phyloP scores from a whole-genome alignment of 2,797 vertebrate genomes.

The Allobates femoralis region DNA sequence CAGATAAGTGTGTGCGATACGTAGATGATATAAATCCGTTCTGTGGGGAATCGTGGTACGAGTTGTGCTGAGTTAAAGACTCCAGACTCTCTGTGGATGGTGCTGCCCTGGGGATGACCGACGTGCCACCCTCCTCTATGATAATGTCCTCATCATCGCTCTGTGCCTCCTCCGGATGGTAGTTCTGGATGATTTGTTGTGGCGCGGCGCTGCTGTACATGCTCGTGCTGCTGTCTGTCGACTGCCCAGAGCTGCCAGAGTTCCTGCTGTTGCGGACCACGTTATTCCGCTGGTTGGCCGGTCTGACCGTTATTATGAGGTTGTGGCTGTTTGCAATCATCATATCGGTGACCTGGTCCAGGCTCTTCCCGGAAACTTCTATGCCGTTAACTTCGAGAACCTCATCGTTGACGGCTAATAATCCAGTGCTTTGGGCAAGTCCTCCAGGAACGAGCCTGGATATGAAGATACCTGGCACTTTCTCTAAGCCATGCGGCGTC shows the following conservation, averaged over 20 bases:
- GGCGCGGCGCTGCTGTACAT: constrained; percentile 78
- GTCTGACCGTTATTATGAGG: constrained; percentile 95
- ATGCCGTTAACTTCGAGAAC: constrained; percentile 97
- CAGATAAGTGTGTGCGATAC: constrained; percentile 69
- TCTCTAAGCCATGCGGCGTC: constrained; percentile 91
- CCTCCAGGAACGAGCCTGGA: constrained; percentile 94
- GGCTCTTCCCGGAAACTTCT: constrained; percentile 92
- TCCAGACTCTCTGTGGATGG: constrained; percentile 79
- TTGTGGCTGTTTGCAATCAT: constrained; percentile 99
- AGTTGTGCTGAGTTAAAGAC: constrained; percentile 83
- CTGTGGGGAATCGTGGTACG: constrained; percentile 80
- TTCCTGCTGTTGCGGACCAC: constrained; percentile 86
- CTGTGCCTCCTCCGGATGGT: constrained; percentile 85
- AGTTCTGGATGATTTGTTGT: constrained; percentile 82
- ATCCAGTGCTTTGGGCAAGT: constrained; percentile 92
- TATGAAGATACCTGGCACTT: constrained; percentile 95
- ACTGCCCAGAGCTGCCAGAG: constrained; percentile 92
- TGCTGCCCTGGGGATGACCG: constrained; percentile 76
- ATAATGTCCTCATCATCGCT: constrained; percentile 92
- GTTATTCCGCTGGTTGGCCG: constrained; percentile 96
- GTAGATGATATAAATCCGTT: constrained; percentile 82
- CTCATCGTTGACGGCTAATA: constrained; percentile 95
- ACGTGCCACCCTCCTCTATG: constrained; percentile 82
- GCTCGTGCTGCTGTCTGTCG: constrained; percentile 88
- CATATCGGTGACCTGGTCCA: constrained; percentile 98